phyloP scores from a whole-genome alignment of 2,888 invertebrate genomes.

The Drosophila colorata region DNA sequence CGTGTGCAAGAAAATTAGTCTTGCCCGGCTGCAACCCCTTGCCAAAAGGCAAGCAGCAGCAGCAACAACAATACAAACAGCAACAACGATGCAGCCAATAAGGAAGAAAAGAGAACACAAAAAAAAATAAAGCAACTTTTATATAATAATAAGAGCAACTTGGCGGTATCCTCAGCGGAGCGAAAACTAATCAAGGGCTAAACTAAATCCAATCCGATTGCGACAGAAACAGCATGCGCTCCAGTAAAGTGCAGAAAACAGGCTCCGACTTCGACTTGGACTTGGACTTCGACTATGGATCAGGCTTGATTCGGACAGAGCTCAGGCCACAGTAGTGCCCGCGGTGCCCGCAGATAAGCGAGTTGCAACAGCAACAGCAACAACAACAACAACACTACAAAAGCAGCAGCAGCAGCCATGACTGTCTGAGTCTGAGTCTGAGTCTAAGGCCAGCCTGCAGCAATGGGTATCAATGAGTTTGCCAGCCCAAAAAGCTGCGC shows the following conservation, averaged over 20 bases:
- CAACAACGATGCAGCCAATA: slow-evolving; percentile 41
- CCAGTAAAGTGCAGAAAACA: slow-evolving; percentile 30
- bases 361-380: slow-evolving; percentile 37
- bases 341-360: slow-evolving; percentile 67
- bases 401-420: slow-evolving; percentile 53
- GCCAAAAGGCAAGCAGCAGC: slow-evolving; percentile 55
- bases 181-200: slow-evolving; percentile 85
- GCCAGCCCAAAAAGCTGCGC: slow-evolving; percentile 54
- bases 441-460: slow-evolving; percentile 54
- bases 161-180: slow-evolving; percentile 67
- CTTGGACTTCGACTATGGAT: slow-evolving; percentile 16
- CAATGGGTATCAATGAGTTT: slow-evolving; percentile 77
- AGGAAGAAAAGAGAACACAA: slow-evolving; percentile 30
- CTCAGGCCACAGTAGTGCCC: slow-evolving; percentile 44
- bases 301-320: slow-evolving; percentile 22
- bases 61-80: slow-evolving; percentile 40
- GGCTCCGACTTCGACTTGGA: slow-evolving; percentile 33
- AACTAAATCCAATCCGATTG: slow-evolving; percentile 84
- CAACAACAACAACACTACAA: slow-evolving; percentile 25
- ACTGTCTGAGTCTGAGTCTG: slow-evolving; percentile 42
- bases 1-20: slow-evolving; percentile 85
- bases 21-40: slow-evolving; percentile 69
- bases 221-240: slow-evolving; percentile 69
- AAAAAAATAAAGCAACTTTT: slow-evolving; percentile 54
- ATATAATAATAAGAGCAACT: slow-evolving; percentile 77